Evolutionary conservation across 2,797 vertebrate genomes (phyloP), one percentile per base, ranked within the genome.

Genomic region (Danionella dracula): DNA sequence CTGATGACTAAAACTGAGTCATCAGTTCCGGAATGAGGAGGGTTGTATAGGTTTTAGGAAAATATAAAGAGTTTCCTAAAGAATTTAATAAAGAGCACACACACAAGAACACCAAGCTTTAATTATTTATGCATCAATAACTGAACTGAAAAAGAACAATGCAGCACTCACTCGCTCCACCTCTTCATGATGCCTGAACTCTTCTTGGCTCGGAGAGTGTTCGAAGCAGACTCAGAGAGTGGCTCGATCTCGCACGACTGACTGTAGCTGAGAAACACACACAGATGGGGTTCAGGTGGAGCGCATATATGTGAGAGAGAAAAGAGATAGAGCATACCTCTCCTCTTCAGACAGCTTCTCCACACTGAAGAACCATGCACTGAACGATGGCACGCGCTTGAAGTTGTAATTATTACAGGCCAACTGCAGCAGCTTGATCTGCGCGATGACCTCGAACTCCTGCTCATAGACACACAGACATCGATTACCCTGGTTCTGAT

Each of bases 361-460:
- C 76, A 90, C 44, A n/a, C 84, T 73, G 35, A 78, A 88, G 81
- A 93, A 92, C 92, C 92, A 94, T 17, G 87, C 78, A 11, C 84
- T 66, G 0, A 94, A 94, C 11, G 65, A 84, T 8, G 80, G 75
- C n/a, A 90, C 86, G 0, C 81, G 88, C 0, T 70, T 78, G 34
- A 94, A 92, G 79, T 87, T 93, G 76, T 94, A 94, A 68, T 89
- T 93, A 82, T 93, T 94, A 75, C 91, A 93, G 16, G 92, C 91
- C 0, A 91, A 90, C 83, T 93, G 92, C 1, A 94, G 84, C 71
- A 94, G 77, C 76, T 93, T 94, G 76, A 94, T 94, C 83, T 93
- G 92, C 0, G 92, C 92, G 0, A 94, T 93, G 57, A 94, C 90
- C 71, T 94, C 92, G 0, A 94, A 94, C 17, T 94, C 92, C 92